These are phyloP conservation scores for Triplophysa siluroides DNA, from an alignment of 2,113 vertebrate species.

Conservation along the genomic window DNA sequence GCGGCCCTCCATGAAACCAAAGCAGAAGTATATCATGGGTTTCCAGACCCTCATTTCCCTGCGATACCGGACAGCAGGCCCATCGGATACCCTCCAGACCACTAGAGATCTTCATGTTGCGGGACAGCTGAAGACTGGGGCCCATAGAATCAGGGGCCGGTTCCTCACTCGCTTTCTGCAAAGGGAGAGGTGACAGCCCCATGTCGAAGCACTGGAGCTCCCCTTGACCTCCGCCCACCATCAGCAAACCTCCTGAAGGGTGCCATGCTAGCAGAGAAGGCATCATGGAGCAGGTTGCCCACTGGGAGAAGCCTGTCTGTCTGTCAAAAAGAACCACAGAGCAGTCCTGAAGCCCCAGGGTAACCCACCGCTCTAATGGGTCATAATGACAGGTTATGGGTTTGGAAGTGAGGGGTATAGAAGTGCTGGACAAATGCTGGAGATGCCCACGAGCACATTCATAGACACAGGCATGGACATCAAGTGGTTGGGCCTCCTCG, in stretches of 20 bases:
- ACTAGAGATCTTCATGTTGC: conserved; percentile 76
- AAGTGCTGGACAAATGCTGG: conserved; percentile 75
- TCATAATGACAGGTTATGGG: conserved; percentile 84
- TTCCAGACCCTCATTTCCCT: conserved; percentile 61
- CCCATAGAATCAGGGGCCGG: conserved; percentile 58
- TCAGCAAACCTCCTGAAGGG: conserved; percentile 80
- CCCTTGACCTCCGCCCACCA: conserved; percentile 83
- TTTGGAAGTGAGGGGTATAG: conserved; percentile 77
- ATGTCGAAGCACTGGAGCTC: conserved; percentile 91
- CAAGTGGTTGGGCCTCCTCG: conserved; percentile 70
- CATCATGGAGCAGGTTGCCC: conserved; percentile 76
- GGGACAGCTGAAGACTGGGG: conserved; percentile 77
- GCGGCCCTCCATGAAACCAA: conserved; percentile 83
- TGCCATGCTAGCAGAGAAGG: conserved; percentile 84
- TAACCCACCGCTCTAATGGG: conserved; percentile 76
- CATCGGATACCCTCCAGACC: conserved; percentile 85
- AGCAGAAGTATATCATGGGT: conserved; percentile 78
- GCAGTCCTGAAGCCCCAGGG: conserved; percentile 88
- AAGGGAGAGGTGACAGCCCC: conserved; percentile 81
- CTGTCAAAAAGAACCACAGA: conserved; percentile 85
- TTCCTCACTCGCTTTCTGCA: conserved; percentile 86
- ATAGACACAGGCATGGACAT: conserved; percentile 81
- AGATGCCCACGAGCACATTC: conserved; percentile 77
- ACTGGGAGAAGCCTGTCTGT: conserved; percentile 73
- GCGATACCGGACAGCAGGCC: conserved; percentile 65